A percentile compares a stretch with the other conserved stretches of the same genome.
Evolutionary conservation across 2,888 invertebrate genomes (phyloP).

Genomic region (Chouioia cunea): DNA sequence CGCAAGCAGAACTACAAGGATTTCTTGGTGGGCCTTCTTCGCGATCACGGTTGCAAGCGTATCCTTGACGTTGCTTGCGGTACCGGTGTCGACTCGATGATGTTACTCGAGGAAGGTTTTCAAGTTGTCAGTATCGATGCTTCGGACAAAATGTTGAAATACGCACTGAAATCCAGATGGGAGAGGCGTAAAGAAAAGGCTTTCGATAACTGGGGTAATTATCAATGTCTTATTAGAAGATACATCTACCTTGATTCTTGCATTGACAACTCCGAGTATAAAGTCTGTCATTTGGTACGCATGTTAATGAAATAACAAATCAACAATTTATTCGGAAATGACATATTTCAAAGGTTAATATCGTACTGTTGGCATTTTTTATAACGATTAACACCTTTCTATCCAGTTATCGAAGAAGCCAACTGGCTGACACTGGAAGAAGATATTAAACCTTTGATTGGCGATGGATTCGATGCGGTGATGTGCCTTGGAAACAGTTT

Average conservation of each 20-base stretch:
- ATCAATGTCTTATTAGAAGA: neutral
- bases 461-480: slow-evolving; percentile 85
- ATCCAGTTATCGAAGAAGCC: slow-evolving; percentile 88
- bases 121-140: slow-evolving; percentile 89
- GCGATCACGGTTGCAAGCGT: slow-evolving; percentile 77
- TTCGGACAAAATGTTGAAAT: slow-evolving; percentile 93
- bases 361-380: neutral
- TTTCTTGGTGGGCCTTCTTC: slow-evolving; percentile 80
- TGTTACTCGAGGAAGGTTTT: slow-evolving; percentile 90
- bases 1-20: slow-evolving; percentile 87
- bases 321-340: no score
- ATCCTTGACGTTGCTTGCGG: slow-evolving; percentile 91
- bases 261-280: no score
- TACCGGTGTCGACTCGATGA: slow-evolving; percentile 90
- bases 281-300: no score
- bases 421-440: slow-evolving; percentile 87
- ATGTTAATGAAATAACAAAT: no score
- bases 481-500: slow-evolving; percentile 93
- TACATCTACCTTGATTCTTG: no score
- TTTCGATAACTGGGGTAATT: slow-evolving; percentile 87
- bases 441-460: slow-evolving; percentile 76
- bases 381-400: slow-evolving; percentile 1
- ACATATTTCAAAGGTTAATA: no score
- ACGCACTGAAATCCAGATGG: slow-evolving; percentile 89
- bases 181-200: slow-evolving; percentile 80